These are phyloP conservation scores for Myiotriccus ornatus DNA, from an alignment of 2,797 vertebrate genomes.

Conservation along the genomic window DNA sequence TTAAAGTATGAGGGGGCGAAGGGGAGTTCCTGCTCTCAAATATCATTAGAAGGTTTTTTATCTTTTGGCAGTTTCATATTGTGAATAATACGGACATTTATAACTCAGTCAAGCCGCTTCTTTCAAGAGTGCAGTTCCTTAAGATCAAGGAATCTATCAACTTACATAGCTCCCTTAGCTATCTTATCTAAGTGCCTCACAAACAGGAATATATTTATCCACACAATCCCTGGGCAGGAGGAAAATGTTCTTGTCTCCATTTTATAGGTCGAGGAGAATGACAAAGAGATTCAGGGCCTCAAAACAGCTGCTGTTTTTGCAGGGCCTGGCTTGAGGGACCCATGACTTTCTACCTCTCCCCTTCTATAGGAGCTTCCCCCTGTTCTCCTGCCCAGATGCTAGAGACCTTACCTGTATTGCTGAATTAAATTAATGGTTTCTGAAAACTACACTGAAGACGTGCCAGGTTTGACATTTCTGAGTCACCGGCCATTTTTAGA, in stretches of 20 bases:
- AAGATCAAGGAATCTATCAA: constrained; percentile 64
- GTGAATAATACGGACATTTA: constrained; percentile 49
- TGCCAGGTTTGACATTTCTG: neutral
- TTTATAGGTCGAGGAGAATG: constrained; percentile 9
- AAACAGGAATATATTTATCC: constrained; percentile 47
- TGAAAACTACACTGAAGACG: neutral
- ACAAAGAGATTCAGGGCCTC: neutral
- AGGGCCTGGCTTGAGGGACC: neutral
- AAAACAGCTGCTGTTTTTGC: neutral
- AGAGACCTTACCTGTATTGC: neutral
- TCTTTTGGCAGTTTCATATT: constrained; percentile 42
- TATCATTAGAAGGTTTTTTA: constrained; percentile 59
- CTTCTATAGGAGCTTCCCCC: neutral
- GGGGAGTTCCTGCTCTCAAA: constrained; percentile 50
- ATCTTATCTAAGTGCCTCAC: constrained; percentile 50
- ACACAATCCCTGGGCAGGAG: neutral
- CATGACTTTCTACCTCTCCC: neutral
- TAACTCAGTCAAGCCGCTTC: constrained; percentile 48
- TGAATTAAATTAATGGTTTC: neutral
- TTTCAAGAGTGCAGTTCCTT: constrained; percentile 52
- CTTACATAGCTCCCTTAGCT: constrained; percentile 52
- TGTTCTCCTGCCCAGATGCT: neutral
- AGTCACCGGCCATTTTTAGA: neutral
- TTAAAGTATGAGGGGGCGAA: constrained; percentile 30
- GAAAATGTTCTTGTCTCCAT: constrained; percentile 17